Base-by-base conservation (phyloP, 2,888 invertebrate genomes). In the Chorisops tibialis region DNA sequence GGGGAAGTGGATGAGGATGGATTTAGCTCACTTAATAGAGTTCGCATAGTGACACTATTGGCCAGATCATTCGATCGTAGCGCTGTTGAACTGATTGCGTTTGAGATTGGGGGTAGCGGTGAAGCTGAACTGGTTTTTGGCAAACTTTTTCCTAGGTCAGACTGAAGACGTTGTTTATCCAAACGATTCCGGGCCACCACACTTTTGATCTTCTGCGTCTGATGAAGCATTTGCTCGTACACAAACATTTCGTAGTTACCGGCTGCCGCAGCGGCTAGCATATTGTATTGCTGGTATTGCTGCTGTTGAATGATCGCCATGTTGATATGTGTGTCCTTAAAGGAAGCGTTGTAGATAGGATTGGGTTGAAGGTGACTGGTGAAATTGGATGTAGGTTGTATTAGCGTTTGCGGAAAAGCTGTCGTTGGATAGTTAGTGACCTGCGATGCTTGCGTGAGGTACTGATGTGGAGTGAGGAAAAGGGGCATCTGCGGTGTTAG, bases 191-290 rank as follows among this genome's bases (percentile, higher is more conserved):
- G 54, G 1, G 41, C 43, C 2, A 43, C 14, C 12, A 56, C 35
- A 6, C 43, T 56, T 18, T 56, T 56, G 7, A 56, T 45, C 30
- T 56, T 24, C 37, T 56, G 56, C 3, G 56, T 56, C 30, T 56
- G 43, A 24, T 56, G 56, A 9, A 56, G 35, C 43, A 35, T 56
- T 43, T 56, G 56, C 18, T 56, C 56, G 30, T 45, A 56, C 4
- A 56, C 30, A 6, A 56, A 18, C 56, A 56, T 35, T 35, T 56
- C 56, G 35, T 43, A 43, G 35, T 43, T 45, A 5, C 56, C 56
- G 12, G 41, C 43, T 4, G 45, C 43, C 11, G 43, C 43, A 1
- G 43, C 43, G 9, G 56, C 30, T 11, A 43, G 16, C 4, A 56
- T 30, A 12, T 43, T 45, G 18, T 56, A 56, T 12, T 56, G 56